Percentiles rank a stretch among this genome's conserved stretches.
Conservation (phyloP, 2,113 vertebrate species). For the Circaetus cinerascens region DNA sequence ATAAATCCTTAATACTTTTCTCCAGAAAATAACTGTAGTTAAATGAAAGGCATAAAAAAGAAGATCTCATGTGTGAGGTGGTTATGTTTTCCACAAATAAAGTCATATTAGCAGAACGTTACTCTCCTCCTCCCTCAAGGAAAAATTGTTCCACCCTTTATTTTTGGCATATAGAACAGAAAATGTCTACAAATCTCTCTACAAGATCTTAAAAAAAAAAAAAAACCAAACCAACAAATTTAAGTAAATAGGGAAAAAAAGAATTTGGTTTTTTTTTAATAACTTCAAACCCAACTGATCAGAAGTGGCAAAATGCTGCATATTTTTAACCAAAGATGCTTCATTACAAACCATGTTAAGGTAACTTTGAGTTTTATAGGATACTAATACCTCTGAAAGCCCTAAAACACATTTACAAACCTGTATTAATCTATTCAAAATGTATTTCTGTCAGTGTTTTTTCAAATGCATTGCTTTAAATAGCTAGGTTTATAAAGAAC, state of each 20-base stretch:
- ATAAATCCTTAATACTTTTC: not conserved
- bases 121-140: not conserved
- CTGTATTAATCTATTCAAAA: not conserved
- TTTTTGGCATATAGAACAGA: not conserved
- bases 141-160: not conserved
- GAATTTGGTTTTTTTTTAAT: not conserved
- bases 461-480: not conserved
- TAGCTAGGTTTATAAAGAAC: not conserved
- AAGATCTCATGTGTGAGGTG: not conserved
- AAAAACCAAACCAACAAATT: not conserved
- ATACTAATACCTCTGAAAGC: not conserved
- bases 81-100: not conserved
- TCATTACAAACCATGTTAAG: not conserved
- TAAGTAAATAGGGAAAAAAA: not conserved
- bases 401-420: not conserved
- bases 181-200: not conserved
- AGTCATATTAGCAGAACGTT: not conserved
- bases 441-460: not conserved
- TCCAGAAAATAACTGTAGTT: not conserved
- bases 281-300: not conserved
- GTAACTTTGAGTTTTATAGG: not conserved
- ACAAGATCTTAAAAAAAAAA: not conserved
- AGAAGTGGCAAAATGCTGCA: fast-evolving
- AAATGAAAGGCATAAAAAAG: not conserved
- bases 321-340: not conserved